Conservation (phyloP, 2,797 vertebrate genomes). For the Rhabdophis nuchalis region DNA sequence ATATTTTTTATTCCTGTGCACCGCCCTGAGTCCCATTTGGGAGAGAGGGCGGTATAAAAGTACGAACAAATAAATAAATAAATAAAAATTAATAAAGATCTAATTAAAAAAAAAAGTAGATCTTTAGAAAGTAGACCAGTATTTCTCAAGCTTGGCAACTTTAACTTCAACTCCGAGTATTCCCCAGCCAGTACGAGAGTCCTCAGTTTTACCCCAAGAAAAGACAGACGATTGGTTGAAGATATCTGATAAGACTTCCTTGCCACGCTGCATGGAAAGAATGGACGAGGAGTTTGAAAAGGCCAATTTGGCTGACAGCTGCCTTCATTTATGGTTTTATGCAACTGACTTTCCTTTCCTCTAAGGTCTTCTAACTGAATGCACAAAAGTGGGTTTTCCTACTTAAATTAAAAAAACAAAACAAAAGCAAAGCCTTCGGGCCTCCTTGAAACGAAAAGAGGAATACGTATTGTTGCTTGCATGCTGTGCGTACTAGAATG, state of each 20-base stretch:
- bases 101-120: too few relatives aligned
- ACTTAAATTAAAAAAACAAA: neutral
- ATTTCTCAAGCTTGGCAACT: neutral
- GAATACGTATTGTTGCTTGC: neutral
- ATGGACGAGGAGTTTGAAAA: neutral
- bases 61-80: too few relatives aligned
- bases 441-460: neutral
- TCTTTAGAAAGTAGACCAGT: neutral
- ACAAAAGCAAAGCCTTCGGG: neutral
- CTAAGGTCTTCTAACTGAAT: neutral
- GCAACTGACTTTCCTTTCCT: neutral
- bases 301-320: neutral
- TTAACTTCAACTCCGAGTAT: neutral
- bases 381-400: neutral
- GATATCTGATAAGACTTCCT: neutral
- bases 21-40: too few relatives aligned
- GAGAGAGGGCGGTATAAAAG: too few relatives aligned
- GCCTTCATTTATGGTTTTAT: neutral
- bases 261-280: neutral
- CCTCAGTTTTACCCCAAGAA: neutral
- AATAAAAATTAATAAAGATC: too few relatives aligned
- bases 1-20: too few relatives aligned
- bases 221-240: neutral
- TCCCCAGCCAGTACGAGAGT: neutral
- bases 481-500: neutral